These are phyloP conservation scores for Smittia sp. DNA, from an alignment of 2,888 invertebrate genomes.

Conservation along the genomic window DNA sequence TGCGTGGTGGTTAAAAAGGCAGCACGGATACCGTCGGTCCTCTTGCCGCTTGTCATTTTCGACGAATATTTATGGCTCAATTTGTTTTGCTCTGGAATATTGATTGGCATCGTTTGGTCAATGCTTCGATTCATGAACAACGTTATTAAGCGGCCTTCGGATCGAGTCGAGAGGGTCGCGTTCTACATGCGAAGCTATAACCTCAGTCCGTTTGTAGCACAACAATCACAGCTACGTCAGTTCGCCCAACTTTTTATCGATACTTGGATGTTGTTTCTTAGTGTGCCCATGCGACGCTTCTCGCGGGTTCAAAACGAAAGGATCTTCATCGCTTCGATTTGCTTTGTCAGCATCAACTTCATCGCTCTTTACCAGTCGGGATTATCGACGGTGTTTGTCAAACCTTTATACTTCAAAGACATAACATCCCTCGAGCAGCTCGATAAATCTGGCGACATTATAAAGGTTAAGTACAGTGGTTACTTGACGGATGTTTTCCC, in stretches of 20 bases:
- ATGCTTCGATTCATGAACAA: slow-evolving; percentile 20
- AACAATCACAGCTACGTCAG: background rate
- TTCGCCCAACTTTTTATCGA: slow-evolving; percentile 47
- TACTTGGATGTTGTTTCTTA: slow-evolving; percentile 51
- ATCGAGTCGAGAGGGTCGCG: too few relatives aligned
- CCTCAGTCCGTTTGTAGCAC: slow-evolving; percentile 23
- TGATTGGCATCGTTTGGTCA: slow-evolving; percentile 8
- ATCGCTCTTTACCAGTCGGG: slow-evolving; percentile 53
- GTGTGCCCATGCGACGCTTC: slow-evolving; percentile 48
- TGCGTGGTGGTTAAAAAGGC: slow-evolving; percentile 53
- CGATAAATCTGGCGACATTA: slow-evolving; percentile 48
- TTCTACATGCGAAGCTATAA: too few relatives aligned
- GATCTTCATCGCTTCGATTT: slow-evolving; percentile 50
- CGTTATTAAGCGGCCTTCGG: background rate
- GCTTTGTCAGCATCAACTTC: slow-evolving; percentile 51
- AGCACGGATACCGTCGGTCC: slow-evolving; percentile 51
- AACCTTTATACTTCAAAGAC: slow-evolving; percentile 52
- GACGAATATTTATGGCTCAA: slow-evolving; percentile 49
- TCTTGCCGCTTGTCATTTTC: slow-evolving; percentile 51
- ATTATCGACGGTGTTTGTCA: slow-evolving; percentile 52
- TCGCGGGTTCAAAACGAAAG: slow-evolving; percentile 51
- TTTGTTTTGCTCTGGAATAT: background rate
- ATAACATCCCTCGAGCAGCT: slow-evolving; percentile 51
- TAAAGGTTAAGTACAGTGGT: slow-evolving; percentile 51
- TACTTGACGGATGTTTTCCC: slow-evolving; percentile 52